phyloP scores from a whole-genome alignment of 2,113 vertebrate species.

The Pelodiscus sinensis region DNA sequence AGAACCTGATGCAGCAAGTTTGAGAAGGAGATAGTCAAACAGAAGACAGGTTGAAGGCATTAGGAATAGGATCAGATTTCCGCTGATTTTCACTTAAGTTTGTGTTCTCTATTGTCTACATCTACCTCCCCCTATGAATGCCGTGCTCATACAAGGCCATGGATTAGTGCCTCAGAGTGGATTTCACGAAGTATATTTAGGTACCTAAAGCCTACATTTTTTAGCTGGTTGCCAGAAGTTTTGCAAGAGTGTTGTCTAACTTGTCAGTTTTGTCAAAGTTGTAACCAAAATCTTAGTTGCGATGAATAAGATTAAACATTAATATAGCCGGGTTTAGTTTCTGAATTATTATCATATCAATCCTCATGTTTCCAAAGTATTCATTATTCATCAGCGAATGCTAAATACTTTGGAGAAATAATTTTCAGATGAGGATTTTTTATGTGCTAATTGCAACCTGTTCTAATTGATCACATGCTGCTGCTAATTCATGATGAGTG shows the following conservation, averaged over 20 bases:
- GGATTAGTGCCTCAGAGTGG: background rate
- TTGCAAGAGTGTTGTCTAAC: background rate
- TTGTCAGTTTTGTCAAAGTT: background rate
- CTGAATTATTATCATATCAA: background rate
- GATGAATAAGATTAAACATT: background rate
- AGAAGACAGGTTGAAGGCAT: conserved; percentile 21
- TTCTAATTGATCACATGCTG: background rate
- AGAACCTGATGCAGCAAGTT: conserved; percentile 66
- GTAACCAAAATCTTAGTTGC: background rate
- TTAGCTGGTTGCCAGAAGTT: background rate
- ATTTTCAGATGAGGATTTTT: background rate
- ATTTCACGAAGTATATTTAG: background rate
- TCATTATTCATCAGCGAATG: background rate
- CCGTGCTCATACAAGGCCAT: background rate
- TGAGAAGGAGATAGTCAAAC: conserved; percentile 36
- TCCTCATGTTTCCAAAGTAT: background rate
- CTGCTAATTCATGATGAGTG: background rate
- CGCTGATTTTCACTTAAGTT: background rate
- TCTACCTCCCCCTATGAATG: background rate
- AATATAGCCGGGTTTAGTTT: background rate
- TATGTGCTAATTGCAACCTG: background rate
- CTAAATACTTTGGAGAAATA: background rate
- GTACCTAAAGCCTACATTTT: background rate
- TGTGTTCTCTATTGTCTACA: background rate
- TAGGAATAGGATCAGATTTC: background rate